A percentile compares a stretch with the other conserved stretches of the same genome.
Conservation (phyloP, 2,888 invertebrate genomes). For the Dascillus cervinus region DNA sequence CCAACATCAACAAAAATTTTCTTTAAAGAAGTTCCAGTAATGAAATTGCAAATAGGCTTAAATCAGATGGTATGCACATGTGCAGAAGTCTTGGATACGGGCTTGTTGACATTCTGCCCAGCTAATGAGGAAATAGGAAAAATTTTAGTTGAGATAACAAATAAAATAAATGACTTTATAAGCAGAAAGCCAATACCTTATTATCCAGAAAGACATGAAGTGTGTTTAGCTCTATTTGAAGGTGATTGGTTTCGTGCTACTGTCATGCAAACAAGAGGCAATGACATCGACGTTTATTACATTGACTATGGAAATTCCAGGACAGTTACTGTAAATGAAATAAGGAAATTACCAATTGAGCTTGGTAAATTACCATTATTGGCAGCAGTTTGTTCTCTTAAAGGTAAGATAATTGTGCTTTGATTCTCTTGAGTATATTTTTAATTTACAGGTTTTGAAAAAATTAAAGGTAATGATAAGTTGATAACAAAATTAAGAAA, state of each 20-base stretch:
- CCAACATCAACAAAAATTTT: neutral
- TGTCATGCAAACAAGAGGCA: slow-evolving; percentile 14
- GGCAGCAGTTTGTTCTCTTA: slow-evolving; percentile 20
- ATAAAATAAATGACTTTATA: slow-evolving; percentile 8
- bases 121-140: neutral
- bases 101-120: slow-evolving; percentile 7
- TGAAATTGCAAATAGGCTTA: slow-evolving; percentile 6
- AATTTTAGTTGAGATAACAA: slow-evolving; percentile 2
- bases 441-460: neutral
- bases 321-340: slow-evolving; percentile 14
- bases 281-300: slow-evolving; percentile 19
- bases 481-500: slow-evolving; percentile 6
- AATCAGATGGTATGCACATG: slow-evolving; percentile 8
- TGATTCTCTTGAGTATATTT: neutral
- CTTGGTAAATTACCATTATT: slow-evolving; percentile 22
- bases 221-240: slow-evolving; percentile 27
- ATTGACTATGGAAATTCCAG: slow-evolving; percentile 32
- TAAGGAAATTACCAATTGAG: slow-evolving; percentile 26
- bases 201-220: slow-evolving; percentile 21
- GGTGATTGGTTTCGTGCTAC: slow-evolving; percentile 27
- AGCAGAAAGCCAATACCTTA: slow-evolving; percentile 18
- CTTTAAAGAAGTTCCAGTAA: slow-evolving; percentile 5
- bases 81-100: slow-evolving; percentile 6
- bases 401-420: slow-evolving; percentile 18
- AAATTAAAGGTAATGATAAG: slow-evolving; percentile 1